These are phyloP conservation scores for Aethina tumida DNA, from an alignment of 1,140 invertebrate genomes.

Conservation along the genomic window DNA sequence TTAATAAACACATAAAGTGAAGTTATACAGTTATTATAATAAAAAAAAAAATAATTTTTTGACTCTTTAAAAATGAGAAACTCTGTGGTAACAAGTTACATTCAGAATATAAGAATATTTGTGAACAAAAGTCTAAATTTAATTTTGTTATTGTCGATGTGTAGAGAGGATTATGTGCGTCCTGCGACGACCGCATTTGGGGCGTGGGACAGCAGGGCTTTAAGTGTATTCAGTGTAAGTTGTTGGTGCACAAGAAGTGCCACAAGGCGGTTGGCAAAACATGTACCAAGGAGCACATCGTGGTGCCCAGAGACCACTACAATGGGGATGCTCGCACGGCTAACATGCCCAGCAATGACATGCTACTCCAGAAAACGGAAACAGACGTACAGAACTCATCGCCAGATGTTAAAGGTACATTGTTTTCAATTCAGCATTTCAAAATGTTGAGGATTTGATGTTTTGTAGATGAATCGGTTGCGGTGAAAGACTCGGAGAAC, in stretches of 20 bases:
- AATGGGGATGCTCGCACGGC: slow-evolving; percentile 23
- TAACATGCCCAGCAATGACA: slow-evolving; percentile 34
- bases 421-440: background rate
- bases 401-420: slow-evolving; percentile 37
- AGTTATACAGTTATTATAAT: no score
- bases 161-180: slow-evolving; percentile 93
- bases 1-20: no score
- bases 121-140: slow-evolving; percentile 5
- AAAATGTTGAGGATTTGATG: slow-evolving; percentile 6
- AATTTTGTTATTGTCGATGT: slow-evolving; percentile 30
- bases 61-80: no score
- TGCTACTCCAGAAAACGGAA: slow-evolving; percentile 25
- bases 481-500: slow-evolving; percentile 53
- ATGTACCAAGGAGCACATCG: slow-evolving; percentile 69
- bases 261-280: slow-evolving; percentile 90
- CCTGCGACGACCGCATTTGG: slow-evolving; percentile 97
- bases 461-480: slow-evolving; percentile 40
- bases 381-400: slow-evolving; percentile 39
- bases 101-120: no score
- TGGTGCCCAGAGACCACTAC: slow-evolving; percentile 53
- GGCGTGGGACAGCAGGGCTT: slow-evolving; percentile 96
- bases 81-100: background rate
- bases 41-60: no score
- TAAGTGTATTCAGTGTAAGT: slow-evolving; percentile 97
- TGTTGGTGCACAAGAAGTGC: slow-evolving; percentile 99